Evolutionary conservation across 2,113 vertebrate genomes (phyloP).

Genomic region (Oreocharis arfaki): DNA sequence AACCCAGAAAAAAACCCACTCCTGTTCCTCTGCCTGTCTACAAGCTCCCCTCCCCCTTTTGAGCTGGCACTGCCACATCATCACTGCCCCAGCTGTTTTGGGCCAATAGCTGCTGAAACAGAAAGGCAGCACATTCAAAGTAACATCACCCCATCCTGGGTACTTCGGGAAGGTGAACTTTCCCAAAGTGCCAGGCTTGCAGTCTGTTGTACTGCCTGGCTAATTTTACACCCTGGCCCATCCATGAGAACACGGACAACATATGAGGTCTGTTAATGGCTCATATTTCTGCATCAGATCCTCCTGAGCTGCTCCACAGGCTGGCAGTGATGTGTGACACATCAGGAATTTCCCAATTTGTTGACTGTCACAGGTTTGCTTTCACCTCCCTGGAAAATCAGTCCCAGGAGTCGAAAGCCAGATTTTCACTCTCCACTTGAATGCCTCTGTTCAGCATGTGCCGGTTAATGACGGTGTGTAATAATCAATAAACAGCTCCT

Average conservation of each 20-base stretch:
- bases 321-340: background rate
- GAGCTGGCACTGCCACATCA: background rate
- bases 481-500: slow-evolving; percentile 20
- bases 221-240: background rate
- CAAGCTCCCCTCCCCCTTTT: accelerated
- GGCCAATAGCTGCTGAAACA: background rate
- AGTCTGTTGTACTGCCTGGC: background rate
- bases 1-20: accelerated
- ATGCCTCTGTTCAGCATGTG: background rate
- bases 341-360: slow-evolving; percentile 29
- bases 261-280: background rate
- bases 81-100: background rate
- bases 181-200: background rate
- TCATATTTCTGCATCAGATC: background rate
- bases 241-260: background rate
- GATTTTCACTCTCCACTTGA: background rate
- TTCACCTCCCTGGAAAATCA: slow-evolving; percentile 30
- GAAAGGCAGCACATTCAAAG: background rate
- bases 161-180: background rate
- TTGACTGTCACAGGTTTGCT: slow-evolving; percentile 21
- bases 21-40: background rate
- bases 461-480: background rate
- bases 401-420: background rate
- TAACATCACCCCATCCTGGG: background rate
- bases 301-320: background rate